Conservation (phyloP, 2,888 invertebrate species). For the Agrochola macilenta region DNA sequence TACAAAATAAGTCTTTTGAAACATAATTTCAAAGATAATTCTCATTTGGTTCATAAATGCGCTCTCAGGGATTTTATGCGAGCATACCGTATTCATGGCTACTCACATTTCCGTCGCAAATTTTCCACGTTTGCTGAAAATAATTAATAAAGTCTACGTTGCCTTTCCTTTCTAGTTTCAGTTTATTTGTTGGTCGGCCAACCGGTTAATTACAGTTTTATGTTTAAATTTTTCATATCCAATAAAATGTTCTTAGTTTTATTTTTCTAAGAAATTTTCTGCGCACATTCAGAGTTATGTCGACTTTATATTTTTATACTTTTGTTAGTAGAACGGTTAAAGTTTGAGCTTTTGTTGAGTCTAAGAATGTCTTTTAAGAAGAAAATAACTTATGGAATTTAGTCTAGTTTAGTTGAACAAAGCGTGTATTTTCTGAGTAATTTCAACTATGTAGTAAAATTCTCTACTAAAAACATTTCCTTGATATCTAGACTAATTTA, state of each 20-base stretch:
- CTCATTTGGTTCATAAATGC: slow-evolving; percentile 59
- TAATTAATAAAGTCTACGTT: slow-evolving; percentile 70
- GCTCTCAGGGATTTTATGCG: slow-evolving; percentile 48
- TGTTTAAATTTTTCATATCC: slow-evolving; percentile 60
- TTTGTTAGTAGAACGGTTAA: slow-evolving; percentile 22
- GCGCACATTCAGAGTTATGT: slow-evolving; percentile 41
- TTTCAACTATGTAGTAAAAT: neutral
- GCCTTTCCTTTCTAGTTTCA: slow-evolving; percentile 61
- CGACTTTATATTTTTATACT: slow-evolving; percentile 39
- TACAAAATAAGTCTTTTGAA: slow-evolving; percentile 44
- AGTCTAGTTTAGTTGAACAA: slow-evolving; percentile 14
- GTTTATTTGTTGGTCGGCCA: slow-evolving; percentile 68
- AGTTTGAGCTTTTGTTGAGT: slow-evolving; percentile 32
- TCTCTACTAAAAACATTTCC: neutral
- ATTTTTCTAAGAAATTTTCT: slow-evolving; percentile 44
- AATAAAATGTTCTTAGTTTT: slow-evolving; percentile 58
- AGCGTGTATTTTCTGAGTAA: slow-evolving; percentile 18
- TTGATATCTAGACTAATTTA: slow-evolving; percentile 21
- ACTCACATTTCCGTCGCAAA: slow-evolving; percentile 63
- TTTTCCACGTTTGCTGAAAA: slow-evolving; percentile 69
- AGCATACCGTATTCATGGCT: slow-evolving; percentile 57
- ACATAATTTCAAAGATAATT: slow-evolving; percentile 57
- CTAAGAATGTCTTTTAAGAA: slow-evolving; percentile 19
- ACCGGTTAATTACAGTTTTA: slow-evolving; percentile 68
- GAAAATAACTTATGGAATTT: slow-evolving; percentile 28